These are phyloP conservation scores for Esperia sulphurella DNA, from an alignment of 2,888 invertebrate species.

Conservation along the genomic window DNA sequence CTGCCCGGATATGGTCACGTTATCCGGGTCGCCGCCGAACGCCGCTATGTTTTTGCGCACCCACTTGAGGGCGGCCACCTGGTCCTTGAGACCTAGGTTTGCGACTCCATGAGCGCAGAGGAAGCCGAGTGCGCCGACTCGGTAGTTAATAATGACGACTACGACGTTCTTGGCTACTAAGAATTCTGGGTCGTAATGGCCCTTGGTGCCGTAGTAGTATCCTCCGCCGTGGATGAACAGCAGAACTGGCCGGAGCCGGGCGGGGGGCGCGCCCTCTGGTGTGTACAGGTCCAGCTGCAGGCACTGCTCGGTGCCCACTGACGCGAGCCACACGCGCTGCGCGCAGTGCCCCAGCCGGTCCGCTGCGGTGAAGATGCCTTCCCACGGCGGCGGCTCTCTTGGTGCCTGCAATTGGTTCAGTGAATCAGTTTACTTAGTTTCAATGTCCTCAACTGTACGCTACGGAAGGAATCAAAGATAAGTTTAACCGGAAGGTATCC, in stretches of 20 bases:
- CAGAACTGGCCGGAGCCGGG: slow-evolving; percentile 43
- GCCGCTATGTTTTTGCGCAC: slow-evolving; percentile 54
- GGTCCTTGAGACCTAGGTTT: slow-evolving; percentile 65
- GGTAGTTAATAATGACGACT: slow-evolving; percentile 57
- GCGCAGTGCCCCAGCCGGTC: slow-evolving; percentile 45
- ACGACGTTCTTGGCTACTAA: slow-evolving; percentile 55
- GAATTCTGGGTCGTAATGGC: slow-evolving; percentile 62
- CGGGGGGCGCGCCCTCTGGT: slow-evolving; percentile 24
- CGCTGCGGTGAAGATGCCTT: slow-evolving; percentile 45
- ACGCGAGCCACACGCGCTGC: slow-evolving; percentile 41
- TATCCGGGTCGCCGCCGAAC: slow-evolving; percentile 68
- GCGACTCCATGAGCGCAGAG: slow-evolving; percentile 56
- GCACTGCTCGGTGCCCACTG: slow-evolving; percentile 55
- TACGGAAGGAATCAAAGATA: too few species aligned
- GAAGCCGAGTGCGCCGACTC: slow-evolving; percentile 62
- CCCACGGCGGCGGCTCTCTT: slow-evolving; percentile 44
- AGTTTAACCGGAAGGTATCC: too few species aligned
- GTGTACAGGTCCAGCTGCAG: slow-evolving; percentile 56
- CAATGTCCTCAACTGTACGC: too few species aligned
- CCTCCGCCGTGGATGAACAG: slow-evolving; percentile 67
- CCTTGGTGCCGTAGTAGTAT: slow-evolving; percentile 63
- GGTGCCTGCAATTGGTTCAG: slow-evolving; percentile 58
- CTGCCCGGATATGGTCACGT: slow-evolving; percentile 64
- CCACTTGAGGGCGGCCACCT: slow-evolving; percentile 64
- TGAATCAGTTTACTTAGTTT: too few species aligned